Conservation (phyloP, 2,113 vertebrate species). For the Numenius arquata region DNA sequence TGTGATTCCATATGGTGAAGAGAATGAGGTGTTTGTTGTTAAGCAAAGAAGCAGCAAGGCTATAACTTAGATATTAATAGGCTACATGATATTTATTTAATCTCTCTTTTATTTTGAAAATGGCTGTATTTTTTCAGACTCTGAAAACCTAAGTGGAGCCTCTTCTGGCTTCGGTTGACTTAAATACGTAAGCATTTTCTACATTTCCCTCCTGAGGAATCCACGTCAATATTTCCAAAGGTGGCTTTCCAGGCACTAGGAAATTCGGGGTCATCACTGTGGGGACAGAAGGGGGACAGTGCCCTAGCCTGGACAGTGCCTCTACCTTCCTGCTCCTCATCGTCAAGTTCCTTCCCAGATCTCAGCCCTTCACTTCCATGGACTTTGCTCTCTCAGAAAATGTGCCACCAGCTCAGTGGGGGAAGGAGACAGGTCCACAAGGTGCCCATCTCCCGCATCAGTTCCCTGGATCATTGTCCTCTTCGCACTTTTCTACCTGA, state of each 20-base stretch:
- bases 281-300: neutral
- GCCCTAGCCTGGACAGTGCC: too few relatives aligned
- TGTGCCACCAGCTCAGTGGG: neutral
- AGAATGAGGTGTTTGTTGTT: neutral
- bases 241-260: neutral
- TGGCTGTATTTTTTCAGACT: neutral
- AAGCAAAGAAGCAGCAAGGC: neutral
- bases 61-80: neutral
- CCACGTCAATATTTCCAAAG: neutral
- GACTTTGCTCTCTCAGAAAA: neutral
- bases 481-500: neutral
- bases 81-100: neutral
- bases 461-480: neutral
- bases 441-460: too few relatives aligned
- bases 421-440: neutral
- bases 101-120: neutral
- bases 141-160: neutral
- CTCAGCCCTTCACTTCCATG: neutral
- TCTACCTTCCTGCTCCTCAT: neutral
- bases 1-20: neutral
- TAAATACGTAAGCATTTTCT: neutral
- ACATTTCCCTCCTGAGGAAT: neutral
- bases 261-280: rapidly evolving
- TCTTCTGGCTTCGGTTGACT: neutral
- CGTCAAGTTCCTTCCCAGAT: neutral